phyloP scores from a whole-genome alignment of 2,888 invertebrate genomes.

The Camponotus fellah region DNA sequence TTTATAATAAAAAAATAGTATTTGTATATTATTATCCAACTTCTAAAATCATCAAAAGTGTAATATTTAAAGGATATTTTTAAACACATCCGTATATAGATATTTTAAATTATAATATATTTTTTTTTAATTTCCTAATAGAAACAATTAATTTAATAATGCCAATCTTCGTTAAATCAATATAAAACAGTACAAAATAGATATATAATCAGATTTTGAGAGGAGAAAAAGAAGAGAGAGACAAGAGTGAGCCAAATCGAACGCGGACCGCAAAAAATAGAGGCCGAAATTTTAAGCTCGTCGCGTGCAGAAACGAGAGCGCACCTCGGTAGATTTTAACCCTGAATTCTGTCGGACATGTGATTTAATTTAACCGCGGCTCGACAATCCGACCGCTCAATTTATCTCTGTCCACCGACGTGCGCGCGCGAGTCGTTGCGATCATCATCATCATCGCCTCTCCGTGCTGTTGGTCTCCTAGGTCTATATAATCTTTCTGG shows the following conservation, averaged over 20 bases:
- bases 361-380: conserved; percentile 74
- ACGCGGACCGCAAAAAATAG: background rate
- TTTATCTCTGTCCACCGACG: conserved; percentile 69
- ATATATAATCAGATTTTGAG: background rate
- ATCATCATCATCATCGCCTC: conserved; percentile 16
- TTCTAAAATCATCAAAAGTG: background rate
- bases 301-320: conserved; percentile 64
- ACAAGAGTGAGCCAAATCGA: background rate
- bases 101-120: background rate
- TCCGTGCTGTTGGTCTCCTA: conserved; percentile 39
- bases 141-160: background rate
- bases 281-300: background rate
- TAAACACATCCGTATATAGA: too few species aligned
- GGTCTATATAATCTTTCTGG: conserved; percentile 48
- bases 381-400: conserved; percentile 67
- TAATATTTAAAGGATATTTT: background rate
- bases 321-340: conserved; percentile 72
- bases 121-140: background rate
- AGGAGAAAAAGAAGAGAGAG: background rate
- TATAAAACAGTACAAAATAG: background rate
- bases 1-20: background rate
- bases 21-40: background rate
- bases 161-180: background rate
- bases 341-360: conserved; percentile 73
- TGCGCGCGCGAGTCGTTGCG: conserved; percentile 55